Base-by-base conservation (phyloP, 64 coral and sea anemone species). In the Hydrozoanthus tunicans region DNA sequence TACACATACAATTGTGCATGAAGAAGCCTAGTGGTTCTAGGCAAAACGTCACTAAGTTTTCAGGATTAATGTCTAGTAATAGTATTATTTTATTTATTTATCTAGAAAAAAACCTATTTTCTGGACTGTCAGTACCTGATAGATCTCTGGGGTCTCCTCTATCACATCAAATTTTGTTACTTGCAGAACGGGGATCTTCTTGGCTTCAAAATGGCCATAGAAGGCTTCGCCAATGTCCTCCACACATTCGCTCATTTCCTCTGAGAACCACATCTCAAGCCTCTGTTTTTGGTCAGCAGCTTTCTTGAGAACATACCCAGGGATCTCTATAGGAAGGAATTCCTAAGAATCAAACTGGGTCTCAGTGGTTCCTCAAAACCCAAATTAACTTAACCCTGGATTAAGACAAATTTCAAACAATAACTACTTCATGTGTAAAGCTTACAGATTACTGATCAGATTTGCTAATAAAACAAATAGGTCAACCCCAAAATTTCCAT, bases 111-210 rank as follows among this genome's bases (percentile, higher is more conserved):
- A 20, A 20, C 20, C 32, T 43, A 43, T 7, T 32, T 15, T 62
- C 81, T 62, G 3, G 9, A 43, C 53, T 20, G 20, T 20, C 10
- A 71, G 62, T 86, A 96, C 95, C 95, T 96, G 95, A 64, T 86
- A 94, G 51, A 88, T 92, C 56, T 84, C 95, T 57, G 84, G 51
- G 17, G 89, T 91, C 53, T 94, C 95, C 62, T 93, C 95, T 79
- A 96, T 96, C 13, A 96, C 84, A 74, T 96, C 95, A 82, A 91
- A 94, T 62, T 96, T 96, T 64, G 95, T 96, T 3, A 96, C 61
- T 63, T 96, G 95, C 80, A 96, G 86, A 71, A 96, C 95, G n/a
- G 95, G 95, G 51, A 96, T 73, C 76, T 94, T 96, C 15, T 96
- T 94, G 24, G 86, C 91, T 76, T 96, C 92, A 92, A 93, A 96